These are phyloP conservation scores for Myiothlypis chrysogaster DNA, from an alignment of 2,797 vertebrate species.

Conservation along the genomic window DNA sequence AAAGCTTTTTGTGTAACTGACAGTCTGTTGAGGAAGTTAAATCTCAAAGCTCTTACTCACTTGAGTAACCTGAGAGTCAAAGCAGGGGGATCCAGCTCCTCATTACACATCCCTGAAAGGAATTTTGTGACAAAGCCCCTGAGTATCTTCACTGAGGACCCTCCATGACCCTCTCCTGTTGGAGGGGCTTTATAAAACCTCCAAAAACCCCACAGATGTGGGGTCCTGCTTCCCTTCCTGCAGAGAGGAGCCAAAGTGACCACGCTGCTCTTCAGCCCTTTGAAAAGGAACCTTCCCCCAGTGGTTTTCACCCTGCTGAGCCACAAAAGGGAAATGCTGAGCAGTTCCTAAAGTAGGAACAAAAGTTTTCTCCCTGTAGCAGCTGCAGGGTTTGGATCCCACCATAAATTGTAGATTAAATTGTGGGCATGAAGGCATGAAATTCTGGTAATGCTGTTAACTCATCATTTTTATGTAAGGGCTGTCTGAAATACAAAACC, in stretches of 20 bases:
- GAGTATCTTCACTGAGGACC: neutral
- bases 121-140: neutral
- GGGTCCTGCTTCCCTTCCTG: neutral
- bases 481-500: neutral
- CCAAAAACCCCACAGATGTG: neutral
- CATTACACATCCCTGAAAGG: neutral
- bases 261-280: neutral
- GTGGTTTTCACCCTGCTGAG: neutral
- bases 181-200: neutral
- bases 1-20: too few relatives aligned
- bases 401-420: neutral
- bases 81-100: neutral
- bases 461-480: neutral
- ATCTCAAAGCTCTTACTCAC: neutral
- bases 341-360: neutral
- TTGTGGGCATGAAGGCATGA: neutral
- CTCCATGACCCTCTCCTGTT: neutral
- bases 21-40: neutral
- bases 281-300: fast-evolving
- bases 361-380: neutral
- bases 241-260: neutral
- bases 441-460: neutral
- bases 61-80: neutral
- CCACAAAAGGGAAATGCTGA: neutral
- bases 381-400: neutral